Evolutionary conservation across 2,888 invertebrate genomes (phyloP), one percentile per base, ranked within the genome.

Genomic region (Cacoxenus indagator): DNA sequence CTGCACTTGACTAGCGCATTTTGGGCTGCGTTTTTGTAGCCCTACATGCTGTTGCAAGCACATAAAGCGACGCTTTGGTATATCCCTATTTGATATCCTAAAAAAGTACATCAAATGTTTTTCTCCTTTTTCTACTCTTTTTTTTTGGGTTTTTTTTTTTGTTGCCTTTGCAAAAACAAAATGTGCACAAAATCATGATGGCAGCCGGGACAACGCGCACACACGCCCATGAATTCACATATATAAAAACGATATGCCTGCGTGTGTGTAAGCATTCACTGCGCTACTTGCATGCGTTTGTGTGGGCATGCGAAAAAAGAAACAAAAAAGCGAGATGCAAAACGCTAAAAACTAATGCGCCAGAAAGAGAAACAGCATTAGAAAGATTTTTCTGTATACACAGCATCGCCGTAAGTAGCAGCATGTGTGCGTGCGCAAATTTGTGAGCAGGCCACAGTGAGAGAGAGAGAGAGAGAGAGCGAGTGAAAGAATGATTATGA

Each of bases 331-430:
- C 75, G 86, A 86, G 84, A 86, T 75, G 83, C 79, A 85, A 85
- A 85, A 82, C 83, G 72, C 84, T 83, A 86, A 86, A 82, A 84
- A 79, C 85, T 85, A 85, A 86, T 81, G 85, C 80, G 85, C 76
- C 70, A 83, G 85, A 85, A 85, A 85, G 85, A 86, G 85, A 86
- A 75, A 83, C 78, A 83, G 78, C 77, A 84, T 86, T 85, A 85
- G 86, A 86, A 85, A 78, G 73, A 76, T 17, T 31, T 37, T 59
- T 59, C 59, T 57, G 29, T 57, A 51, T 51, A 26, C 26, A n/a
- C n/a, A n/a, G n/a, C n/a, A 9, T 19, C 43, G 37, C 9, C 26
- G 67, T 64, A 70, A 69, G 70, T 67, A 65, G 59, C 59, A 62
- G 31, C 31, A 4, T 26, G 57, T 55, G 51, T 17, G 37, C 67